Evolutionary conservation across 2,113 vertebrate genomes (phyloP), one percentile per base, ranked within the genome.

Genomic region (Cavia aperea): DNA sequence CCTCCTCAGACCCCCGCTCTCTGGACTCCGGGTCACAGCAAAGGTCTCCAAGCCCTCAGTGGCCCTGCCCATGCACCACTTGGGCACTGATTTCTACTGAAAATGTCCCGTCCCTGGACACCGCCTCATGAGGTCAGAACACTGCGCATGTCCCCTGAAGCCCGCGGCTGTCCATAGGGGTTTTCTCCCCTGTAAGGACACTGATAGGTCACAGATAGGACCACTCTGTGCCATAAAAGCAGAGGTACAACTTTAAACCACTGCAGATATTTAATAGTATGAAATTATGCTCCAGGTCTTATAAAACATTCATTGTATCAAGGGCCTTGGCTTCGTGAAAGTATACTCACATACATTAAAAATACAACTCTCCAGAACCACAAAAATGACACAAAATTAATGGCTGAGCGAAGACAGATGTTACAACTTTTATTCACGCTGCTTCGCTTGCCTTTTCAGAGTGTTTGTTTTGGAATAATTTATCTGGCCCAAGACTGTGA

Each of bases 241-340:
- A 43, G 56, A 77, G 84, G 39, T 23, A 62, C 39, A 46, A 33
- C 81, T 90, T 93, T 85, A 60, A 68, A 68, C 90, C 56, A 88
- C 88, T 54, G 95, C 89, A 92, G 85, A 94, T 95, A 95, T 86
- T 95, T 92, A 88, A 73, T 84, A 93, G 90, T 79, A 90, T 93
- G 73, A 89, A 93, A 96, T 79, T 78, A 88, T 26, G 31, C 63
- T 95, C 90, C 33, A 49, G 26, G 16, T 46, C 68, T 93, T 93
- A 82, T 90, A 94, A 90, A 85, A 93, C 23, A 39, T 54, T 77
- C 36, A 79, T 24, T 60, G 16, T 33, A 24, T 54, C 82, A 66
- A n/a, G 72, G 39, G 13, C 63, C 60, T 81, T 8, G 4, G 15
- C 13, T 63, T 58, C 54, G 75, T 66, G 86, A 88, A 93, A 77